phyloP scores from a whole-genome alignment of 2,113 vertebrate genomes.

The Plecotus auritus region DNA sequence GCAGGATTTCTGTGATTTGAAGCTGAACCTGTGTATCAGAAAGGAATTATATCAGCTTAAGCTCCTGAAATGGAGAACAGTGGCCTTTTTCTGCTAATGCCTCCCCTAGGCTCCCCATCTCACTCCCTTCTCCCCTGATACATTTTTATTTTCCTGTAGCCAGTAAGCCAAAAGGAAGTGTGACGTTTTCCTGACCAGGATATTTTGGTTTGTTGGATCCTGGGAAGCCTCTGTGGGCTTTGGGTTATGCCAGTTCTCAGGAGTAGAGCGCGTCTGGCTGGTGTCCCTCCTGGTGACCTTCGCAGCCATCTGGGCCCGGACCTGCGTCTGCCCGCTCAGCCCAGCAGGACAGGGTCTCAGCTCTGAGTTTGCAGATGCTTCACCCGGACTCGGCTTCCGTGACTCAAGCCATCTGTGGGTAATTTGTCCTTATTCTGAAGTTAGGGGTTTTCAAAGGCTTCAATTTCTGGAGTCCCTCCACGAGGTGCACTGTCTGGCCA shows the following conservation, averaged over 20 bases:
- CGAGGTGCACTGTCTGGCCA: not conserved
- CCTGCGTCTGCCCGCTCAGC: not conserved
- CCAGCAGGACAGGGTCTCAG: slow-evolving; percentile 32
- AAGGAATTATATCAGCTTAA: not conserved
- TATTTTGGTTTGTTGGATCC: not conserved
- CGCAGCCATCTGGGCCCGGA: slow-evolving; percentile 53
- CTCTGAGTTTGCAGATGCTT: slow-evolving; percentile 50
- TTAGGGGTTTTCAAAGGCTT: slow-evolving; percentile 53
- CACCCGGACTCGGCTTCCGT: not conserved
- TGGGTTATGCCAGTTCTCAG: slow-evolving; percentile 21
- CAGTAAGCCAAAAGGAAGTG: not conserved
- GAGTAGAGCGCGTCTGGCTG: not conserved
- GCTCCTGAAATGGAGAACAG: not conserved
- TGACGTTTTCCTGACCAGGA: not conserved
- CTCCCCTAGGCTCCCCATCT: not conserved
- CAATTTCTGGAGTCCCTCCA: slow-evolving; percentile 10
- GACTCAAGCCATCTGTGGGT: slow-evolving; percentile 34
- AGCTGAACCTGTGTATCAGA: not conserved
- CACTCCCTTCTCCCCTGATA: not conserved
- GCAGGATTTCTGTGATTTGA: not conserved
- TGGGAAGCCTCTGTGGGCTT: not conserved
- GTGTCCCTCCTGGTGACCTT: slow-evolving; percentile 69
- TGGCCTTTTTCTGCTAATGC: not conserved
- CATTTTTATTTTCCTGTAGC: not conserved
- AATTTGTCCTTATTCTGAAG: slow-evolving; percentile 64